Evolutionary conservation across 2,113 vertebrate genomes (phyloP), one percentile per base, ranked within the genome.

Genomic region (Mus spicilegus): DNA sequence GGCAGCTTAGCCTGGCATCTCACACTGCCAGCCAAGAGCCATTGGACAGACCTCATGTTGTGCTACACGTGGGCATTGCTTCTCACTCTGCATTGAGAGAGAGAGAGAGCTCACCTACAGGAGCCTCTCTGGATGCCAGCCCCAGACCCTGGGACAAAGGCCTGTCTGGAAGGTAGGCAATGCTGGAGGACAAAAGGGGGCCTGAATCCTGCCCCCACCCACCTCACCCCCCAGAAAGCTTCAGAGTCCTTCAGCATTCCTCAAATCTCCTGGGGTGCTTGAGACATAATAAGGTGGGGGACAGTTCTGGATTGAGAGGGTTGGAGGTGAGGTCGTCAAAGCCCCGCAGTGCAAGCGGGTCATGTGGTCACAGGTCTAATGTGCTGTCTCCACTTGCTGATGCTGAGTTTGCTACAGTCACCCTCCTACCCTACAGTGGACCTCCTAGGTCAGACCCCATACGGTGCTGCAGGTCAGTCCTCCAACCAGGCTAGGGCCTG

Each of bases 31-130:
- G 11, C 4, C 0, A 33, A 65, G 56, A 61, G 63, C 67, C 78
- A 42, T 5, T 17, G 65, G 2, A 26, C 2, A 88, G 51, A 86
- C 28, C 2, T 67, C 39, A 30, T 0, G 1, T 9, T 39, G 69
- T 10, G 46, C 42, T 2, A 17, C 33, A 3, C 10, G 4, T 0
- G 5, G 26, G 11, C 1, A 9, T 5, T 5, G 24, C 19, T 11
- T n/a, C 73, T 67, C 22, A 1, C 6, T 19, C n/a, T 28, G 22
- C 49, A 33, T 36, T 24, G 0, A 28, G 82, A 61, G 28, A 80
- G 46, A 61, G 58, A 61, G 58, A 58, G 56, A 85, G 58, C 72
- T 72, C 13, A 26, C 85, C 56, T 3, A 16, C 20, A 3, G 56
- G 67, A 24, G 24, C 61, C 33, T 33, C 9, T 39, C 81, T 7